These are phyloP conservation scores for Platyscelio sp. DNA, from an alignment of 2,888 invertebrate species.

Conservation along the genomic window DNA sequence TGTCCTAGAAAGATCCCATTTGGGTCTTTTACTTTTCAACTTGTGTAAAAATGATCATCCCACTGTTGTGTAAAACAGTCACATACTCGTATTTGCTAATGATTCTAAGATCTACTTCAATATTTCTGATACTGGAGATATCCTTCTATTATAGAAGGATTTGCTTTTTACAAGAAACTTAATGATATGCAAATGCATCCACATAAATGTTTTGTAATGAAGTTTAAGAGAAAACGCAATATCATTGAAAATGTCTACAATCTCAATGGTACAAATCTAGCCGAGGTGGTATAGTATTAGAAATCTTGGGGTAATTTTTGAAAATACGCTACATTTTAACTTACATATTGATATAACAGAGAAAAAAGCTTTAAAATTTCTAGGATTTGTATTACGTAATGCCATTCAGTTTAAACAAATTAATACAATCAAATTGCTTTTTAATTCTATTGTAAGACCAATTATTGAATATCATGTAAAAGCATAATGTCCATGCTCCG, in stretches of 20 bases:
- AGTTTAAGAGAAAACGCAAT: neutral
- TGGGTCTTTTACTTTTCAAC: conserved; percentile 33
- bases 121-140: neutral
- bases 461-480: neutral
- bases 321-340: conserved; percentile 5
- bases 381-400: conserved; percentile 4
- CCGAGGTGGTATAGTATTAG: neutral
- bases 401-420: too few species aligned
- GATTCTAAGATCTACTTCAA: conserved; percentile 19
- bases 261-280: neutral
- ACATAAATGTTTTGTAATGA: conserved; percentile 7
- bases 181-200: neutral
- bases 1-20: conserved; percentile 46
- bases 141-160: neutral
- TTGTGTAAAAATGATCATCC: conserved; percentile 42
- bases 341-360: neutral
- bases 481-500: too few species aligned
- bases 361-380: conserved; percentile 2
- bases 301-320: conserved; percentile 16
- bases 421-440: too few species aligned
- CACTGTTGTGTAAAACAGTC: neutral
- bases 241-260: neutral
- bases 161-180: neutral
- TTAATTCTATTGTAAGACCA: too few species aligned
- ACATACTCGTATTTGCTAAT: conserved; percentile 28